Base-by-base conservation (phyloP, 2,113 vertebrate genomes). In the Psammodynastes pulverulentus region DNA sequence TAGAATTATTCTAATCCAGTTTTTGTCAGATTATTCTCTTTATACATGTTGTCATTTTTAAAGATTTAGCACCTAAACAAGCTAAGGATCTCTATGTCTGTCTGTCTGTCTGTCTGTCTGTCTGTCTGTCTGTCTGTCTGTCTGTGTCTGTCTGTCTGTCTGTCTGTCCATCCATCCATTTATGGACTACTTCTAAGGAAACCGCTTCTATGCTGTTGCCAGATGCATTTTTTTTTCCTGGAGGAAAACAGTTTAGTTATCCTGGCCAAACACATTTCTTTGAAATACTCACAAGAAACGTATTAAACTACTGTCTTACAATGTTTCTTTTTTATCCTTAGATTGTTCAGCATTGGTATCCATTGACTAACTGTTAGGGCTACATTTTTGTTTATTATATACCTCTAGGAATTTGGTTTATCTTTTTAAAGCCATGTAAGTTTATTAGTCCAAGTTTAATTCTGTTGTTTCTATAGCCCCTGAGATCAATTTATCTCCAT, bases 81-180 rank as follows among this genome's bases (percentile, higher is more conserved):
- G 26, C 1, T 62, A 62, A 29, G 26, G 9, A 23, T n/a, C n/a
- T n/a, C n/a, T n/a, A n/a, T n/a, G n/a, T 54, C 53, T 0, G 4
- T n/a, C 26, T 29, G 58, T 29, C 58, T 26, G 9, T 29, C 7
- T 26, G 19, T 52, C 51, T 52, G 49, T 19, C 15, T 52, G 51
- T 52, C 15, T 52, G 51, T 56, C 24, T 10, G 4, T 12, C 58
- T 62, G 3, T 12, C 8, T 58, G 0, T 23, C 21, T 56, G 24
- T 8, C 48, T 52, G 3, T 4, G 3, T 56, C 2, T 2, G 1
- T 8, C 21, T 1, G 8, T 24, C 19, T 1, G 1, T 21, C 1
- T 9, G 2, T 24, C 58, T 5, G 4, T 51, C 49, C 12, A 1
- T 26, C 3, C 7, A 7, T 23, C 54, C 21, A 56, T 56, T 6